phyloP scores from a whole-genome alignment of 92 coral and sea anemone species.

The Montipora capitata region DNA sequence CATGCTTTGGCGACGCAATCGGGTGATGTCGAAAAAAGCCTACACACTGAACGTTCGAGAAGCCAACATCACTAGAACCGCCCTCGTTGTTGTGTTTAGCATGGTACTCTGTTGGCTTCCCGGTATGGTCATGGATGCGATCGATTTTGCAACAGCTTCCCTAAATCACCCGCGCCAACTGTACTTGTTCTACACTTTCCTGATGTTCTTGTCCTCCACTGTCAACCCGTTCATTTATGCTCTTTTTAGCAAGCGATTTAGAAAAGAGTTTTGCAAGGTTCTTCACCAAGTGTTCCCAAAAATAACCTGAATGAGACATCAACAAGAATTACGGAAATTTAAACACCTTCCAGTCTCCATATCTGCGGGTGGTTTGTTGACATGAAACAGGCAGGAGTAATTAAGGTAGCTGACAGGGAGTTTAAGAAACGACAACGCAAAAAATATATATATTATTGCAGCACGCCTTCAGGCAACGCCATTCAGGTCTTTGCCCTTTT shows the following conservation, averaged over 20 bases:
- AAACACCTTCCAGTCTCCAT: too few relatives aligned
- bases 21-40: constrained; percentile 1
- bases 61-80: constrained; percentile 52
- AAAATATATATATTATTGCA: too few relatives aligned
- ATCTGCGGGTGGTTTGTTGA: neutral
- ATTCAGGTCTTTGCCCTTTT: too few relatives aligned
- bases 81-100: constrained; percentile 28
- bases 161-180: constrained; percentile 44
- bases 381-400: neutral
- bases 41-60: constrained; percentile 26
- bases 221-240: constrained; percentile 61
- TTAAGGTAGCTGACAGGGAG: too few relatives aligned
- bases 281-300: neutral
- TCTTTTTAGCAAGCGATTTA: constrained; percentile 43
- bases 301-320: neutral
- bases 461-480: too few relatives aligned
- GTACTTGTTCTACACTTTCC: constrained; percentile 43
- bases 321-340: neutral
- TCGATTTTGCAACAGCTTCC: constrained; percentile 39
- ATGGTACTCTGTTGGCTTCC: constrained; percentile 58
- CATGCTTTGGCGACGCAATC: constrained; percentile 27
- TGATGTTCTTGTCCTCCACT: constrained; percentile 56
- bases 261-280: constrained; percentile 26
- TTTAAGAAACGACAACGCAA: too few relatives aligned
- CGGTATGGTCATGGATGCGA: constrained; percentile 42